These are phyloP conservation scores for Misgurnus anguillicaudatus DNA, from an alignment of 2,113 vertebrate genomes.

Conservation along the genomic window DNA sequence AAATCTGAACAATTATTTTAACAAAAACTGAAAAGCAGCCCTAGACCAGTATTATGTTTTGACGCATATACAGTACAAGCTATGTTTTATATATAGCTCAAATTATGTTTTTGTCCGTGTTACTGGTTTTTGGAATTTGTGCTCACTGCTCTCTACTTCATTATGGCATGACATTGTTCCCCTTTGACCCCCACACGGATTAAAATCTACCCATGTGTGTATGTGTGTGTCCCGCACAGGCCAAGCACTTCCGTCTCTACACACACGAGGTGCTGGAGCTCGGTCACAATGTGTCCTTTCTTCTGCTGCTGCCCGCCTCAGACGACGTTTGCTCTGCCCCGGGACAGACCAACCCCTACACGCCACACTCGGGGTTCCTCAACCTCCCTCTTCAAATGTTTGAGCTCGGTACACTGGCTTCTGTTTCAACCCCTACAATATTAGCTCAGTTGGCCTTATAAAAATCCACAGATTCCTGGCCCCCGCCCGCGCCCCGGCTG, in stretches of 20 bases:
- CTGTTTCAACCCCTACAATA: constrained; percentile 71
- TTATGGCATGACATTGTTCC: constrained; percentile 41
- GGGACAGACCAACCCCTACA: constrained; percentile 97
- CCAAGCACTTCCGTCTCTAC: constrained; percentile 94
- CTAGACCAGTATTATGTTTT: no score
- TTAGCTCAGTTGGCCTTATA: constrained; percentile 84
- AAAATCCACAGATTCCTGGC: constrained; percentile 89
- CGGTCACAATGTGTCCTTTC: constrained; percentile 95
- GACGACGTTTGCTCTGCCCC: constrained; percentile 97
- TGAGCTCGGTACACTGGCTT: constrained; percentile 83
- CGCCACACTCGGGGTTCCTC: constrained; percentile 91
- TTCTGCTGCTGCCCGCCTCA: constrained; percentile 94
- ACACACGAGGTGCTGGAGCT: constrained; percentile 98
- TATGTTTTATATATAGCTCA: no score
- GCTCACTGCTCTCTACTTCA: background rate
- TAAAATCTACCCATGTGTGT: constrained; percentile 61
- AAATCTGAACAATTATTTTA: no score
- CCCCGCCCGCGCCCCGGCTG: constrained; percentile 36
- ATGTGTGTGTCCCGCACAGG: constrained; percentile 83
- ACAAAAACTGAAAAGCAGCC: no score
- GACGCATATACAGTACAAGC: no score
- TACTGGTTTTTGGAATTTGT: background rate
- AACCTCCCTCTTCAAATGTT: constrained; percentile 99
- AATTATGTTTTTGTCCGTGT: background rate
- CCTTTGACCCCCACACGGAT: constrained; percentile 11